Base-by-base conservation (phyloP, 1,140 invertebrate species). In the Panagrolaimus sp. region DNA sequence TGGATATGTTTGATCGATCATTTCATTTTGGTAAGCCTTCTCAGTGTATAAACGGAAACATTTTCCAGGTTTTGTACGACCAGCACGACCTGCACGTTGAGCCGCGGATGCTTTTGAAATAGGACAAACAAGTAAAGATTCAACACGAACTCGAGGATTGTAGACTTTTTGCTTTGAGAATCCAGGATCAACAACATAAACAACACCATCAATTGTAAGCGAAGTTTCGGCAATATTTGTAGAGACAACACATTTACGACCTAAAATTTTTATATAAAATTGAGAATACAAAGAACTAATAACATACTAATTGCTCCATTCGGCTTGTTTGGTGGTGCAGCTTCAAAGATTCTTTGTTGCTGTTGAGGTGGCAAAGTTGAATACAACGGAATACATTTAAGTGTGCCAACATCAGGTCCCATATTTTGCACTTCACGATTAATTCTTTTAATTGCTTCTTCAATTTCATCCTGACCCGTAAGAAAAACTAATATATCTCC, bases 181-280 rank as follows among this genome's bases (percentile, higher is more conserved):
- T 14, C 96, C 96, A n/a, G 96, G 95, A 87, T 99, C 96, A 81
- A 99, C 98, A 0, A 99, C 96, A 86, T 97, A 99, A 7, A 98
- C 96, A n/a, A 99, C 94, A 68, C 96, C 96, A 82, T 99, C 96
- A 79, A 99, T 99, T 0, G 96, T 99, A 5, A 99, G 85, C 0
- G 95, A 98, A 0, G 96, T 99, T 87, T 99, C 96, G 0, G 96
- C 96, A 76, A 99, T 98, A 83, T 99, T 99, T 0, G 96, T 99
- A 0, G 95, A 97, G 0, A 99, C 92, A 0, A 99, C 95, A 23
- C 95, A 83, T 71, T 82, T 82, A 11, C 80, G 64, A 45, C 79
- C 78, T 77, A 31, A 38, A 63, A 74, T 23, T 31, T 38, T 14
- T 66, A 20, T 20, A 62, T n/a, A 9, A 47, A 72, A 73, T 62